phyloP scores from a whole-genome alignment of 1,140 invertebrate species.

The Akabosia matsudoensis region DNA sequence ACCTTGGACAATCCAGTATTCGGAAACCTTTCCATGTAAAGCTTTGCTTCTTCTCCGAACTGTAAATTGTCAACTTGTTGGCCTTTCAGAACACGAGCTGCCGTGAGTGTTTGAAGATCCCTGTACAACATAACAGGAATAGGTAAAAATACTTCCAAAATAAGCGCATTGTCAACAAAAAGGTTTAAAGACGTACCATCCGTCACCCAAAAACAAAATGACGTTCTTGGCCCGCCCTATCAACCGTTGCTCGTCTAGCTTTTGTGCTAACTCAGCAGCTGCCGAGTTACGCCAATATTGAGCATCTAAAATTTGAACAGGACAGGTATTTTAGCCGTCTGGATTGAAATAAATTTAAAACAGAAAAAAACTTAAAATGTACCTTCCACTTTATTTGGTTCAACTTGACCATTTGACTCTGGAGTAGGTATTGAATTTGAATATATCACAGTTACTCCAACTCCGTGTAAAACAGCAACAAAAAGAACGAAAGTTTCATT shows the following conservation, averaged over 20 bases:
- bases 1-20: neutral
- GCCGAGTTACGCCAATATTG: neutral
- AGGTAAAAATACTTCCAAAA: neutral
- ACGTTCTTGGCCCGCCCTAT: constrained; percentile 59
- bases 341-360: neutral
- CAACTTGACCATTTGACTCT: neutral
- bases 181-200: constrained; percentile 48
- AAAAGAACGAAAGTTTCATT: neutral
- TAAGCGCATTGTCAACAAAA: neutral
- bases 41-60: neutral
- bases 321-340: neutral
- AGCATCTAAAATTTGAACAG: neutral
- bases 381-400: neutral
- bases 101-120: neutral
- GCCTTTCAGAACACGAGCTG: constrained; percentile 10
- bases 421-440: neutral
- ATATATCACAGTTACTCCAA: neutral
- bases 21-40: constrained; percentile 6
- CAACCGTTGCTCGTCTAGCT: neutral
- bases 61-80: constrained; percentile 1
- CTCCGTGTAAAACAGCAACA: neutral
- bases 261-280: neutral
- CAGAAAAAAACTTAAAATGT: neutral
- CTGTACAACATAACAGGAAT: neutral
- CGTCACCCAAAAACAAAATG: constrained; percentile 77